Conservation (phyloP, 1,140 invertebrate species). For the Myzus persicae region DNA sequence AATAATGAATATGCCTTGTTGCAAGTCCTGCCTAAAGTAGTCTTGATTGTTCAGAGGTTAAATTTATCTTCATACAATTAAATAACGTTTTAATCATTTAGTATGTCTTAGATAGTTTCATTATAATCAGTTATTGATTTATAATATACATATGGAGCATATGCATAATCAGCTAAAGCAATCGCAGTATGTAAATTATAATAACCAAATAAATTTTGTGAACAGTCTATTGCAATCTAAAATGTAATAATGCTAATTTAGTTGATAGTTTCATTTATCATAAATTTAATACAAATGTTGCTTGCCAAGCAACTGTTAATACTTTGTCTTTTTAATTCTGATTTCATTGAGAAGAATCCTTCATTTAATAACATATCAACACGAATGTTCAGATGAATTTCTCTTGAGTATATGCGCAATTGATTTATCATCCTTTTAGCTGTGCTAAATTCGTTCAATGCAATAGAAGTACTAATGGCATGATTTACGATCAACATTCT, state of each 20-base stretch:
- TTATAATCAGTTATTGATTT: slow-evolving; percentile 87
- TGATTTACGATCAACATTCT: neutral
- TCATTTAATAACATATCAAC: slow-evolving; percentile 30
- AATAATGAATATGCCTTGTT: slow-evolving; percentile 75
- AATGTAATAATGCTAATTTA: slow-evolving; percentile 53
- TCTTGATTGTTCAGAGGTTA: neutral
- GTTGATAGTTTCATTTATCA: neutral
- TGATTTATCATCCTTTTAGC: slow-evolving; percentile 31
- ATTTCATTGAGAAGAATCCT: neutral
- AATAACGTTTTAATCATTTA: neutral
- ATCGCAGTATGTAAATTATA: slow-evolving; percentile 86
- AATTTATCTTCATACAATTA: neutral
- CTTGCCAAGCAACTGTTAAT: slow-evolving; percentile 35
- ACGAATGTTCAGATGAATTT: neutral
- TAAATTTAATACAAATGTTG: neutral
- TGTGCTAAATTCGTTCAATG: neutral
- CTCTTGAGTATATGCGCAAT: neutral
- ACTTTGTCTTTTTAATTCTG: neutral
- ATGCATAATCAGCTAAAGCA: slow-evolving; percentile 88
- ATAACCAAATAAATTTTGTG: slow-evolving; percentile 80
- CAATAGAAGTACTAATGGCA: neutral
- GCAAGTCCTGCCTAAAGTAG: neutral
- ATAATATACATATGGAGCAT: slow-evolving; percentile 89
- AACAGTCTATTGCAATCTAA: slow-evolving; percentile 78
- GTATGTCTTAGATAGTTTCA: slow-evolving; percentile 70